phyloP scores from a whole-genome alignment of 2,797 vertebrate species.

The Telmatherina bonti region DNA sequence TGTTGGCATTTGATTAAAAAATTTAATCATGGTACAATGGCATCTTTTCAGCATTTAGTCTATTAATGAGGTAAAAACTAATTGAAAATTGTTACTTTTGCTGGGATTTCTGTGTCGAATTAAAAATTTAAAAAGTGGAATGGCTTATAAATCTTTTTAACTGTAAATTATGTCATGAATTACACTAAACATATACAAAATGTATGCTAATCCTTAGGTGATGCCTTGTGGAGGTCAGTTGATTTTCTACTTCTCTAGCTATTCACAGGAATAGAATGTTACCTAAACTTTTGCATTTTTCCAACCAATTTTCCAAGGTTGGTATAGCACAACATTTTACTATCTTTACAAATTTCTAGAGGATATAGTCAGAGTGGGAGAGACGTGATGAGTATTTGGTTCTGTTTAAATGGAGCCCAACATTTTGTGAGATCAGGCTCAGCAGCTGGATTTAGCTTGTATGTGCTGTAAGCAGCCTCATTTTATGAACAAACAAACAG shows the following conservation, averaged over 20 bases:
- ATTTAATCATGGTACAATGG: neutral
- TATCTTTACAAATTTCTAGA: neutral
- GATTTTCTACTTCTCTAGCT: too few relatives aligned
- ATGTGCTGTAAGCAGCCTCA: neutral
- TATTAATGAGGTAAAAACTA: neutral
- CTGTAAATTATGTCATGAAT: neutral
- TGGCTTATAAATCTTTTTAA: neutral
- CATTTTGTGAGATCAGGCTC: neutral
- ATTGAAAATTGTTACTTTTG: neutral
- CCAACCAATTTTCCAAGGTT: neutral
- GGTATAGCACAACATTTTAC: neutral
- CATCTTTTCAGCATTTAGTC: neutral
- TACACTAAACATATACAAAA: neutral
- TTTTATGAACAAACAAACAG: constrained; percentile 4
- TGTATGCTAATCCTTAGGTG: neutral
- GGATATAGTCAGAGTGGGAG: neutral
- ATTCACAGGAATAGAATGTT: too few relatives aligned
- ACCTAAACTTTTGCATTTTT: neutral
- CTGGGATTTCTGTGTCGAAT: neutral
- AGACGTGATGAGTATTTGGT: neutral
- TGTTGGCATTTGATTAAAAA: neutral
- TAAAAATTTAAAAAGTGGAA: neutral
- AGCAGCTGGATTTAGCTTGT: neutral
- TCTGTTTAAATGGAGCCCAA: neutral
- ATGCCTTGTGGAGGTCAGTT: neutral